Percentiles rank a stretch among this genome's conserved stretches.
phyloP scores from a whole-genome alignment of 2,113 vertebrate species.

The Oreotrochilus melanogaster region DNA sequence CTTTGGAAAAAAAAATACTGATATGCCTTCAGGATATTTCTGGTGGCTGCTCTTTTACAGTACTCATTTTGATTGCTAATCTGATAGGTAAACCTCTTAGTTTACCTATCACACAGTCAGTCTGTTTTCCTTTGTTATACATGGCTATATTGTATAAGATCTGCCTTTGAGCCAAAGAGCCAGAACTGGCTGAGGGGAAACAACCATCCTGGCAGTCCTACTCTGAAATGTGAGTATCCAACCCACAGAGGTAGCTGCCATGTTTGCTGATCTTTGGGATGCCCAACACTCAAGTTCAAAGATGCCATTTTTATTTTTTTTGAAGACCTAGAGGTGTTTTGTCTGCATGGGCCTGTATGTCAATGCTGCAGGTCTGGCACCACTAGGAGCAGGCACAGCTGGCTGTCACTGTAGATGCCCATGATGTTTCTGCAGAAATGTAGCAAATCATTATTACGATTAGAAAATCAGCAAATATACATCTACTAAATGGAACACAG shows the following conservation, averaged over 20 bases:
- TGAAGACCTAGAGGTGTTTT: neutral
- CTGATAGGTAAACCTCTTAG: neutral
- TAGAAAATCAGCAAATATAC: neutral
- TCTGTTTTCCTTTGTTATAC: slow-evolving; percentile 13
- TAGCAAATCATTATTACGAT: neutral
- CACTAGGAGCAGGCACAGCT: neutral
- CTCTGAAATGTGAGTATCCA: neutral
- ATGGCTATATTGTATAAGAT: neutral
- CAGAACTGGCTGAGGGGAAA: neutral
- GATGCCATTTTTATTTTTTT: neutral
- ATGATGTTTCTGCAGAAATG: neutral
- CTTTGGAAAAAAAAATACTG: neutral
- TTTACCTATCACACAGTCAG: neutral
- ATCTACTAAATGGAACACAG: neutral
- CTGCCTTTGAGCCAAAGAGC: neutral
- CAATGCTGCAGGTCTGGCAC: neutral
- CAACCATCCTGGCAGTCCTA: neutral
- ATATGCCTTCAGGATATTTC: neutral
- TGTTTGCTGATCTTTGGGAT: neutral
- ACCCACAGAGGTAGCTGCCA: neutral
- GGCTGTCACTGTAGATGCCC: neutral
- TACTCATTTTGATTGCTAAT: neutral
- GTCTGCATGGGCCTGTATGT: neutral
- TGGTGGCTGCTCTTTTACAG: neutral
- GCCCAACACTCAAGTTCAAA: neutral